Percentiles rank a stretch among this genome's conserved stretches.
Conservation (phyloP, 1,140 invertebrate species). For the Drosophila azteca region DNA sequence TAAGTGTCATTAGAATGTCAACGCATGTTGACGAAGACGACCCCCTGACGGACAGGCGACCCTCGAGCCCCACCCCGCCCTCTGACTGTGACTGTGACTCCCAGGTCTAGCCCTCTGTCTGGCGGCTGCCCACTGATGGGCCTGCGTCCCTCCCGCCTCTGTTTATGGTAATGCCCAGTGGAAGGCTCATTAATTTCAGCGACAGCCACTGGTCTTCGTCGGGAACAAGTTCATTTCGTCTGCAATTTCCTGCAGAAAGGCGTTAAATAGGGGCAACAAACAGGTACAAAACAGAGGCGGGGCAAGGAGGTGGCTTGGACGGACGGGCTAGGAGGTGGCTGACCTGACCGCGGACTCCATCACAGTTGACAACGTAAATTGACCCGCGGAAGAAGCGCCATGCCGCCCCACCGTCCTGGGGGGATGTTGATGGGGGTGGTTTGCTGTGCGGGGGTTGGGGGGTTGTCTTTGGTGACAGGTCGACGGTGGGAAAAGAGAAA, state of each 20-base stretch:
- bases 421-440: not conserved
- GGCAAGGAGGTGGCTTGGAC: too few relatives aligned
- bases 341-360: conserved; percentile 52
- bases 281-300: not conserved
- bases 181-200: conserved; percentile 70
- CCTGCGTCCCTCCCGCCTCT: not conserved
- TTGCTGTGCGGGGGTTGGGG: not conserved
- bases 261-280: conserved; percentile 26
- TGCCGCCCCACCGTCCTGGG: not conserved
- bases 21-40: conserved; percentile 57
- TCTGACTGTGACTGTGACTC: not conserved
- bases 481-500: conserved; percentile 36
- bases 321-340: too few relatives aligned
- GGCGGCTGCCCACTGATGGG: conserved; percentile 15
- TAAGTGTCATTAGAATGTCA: conserved; percentile 74
- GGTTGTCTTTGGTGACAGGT: conserved; percentile 63
- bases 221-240: conserved; percentile 72
- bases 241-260: conserved; percentile 59
- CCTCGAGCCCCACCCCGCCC: not conserved
- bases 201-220: conserved; percentile 50
- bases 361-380: conserved; percentile 69
- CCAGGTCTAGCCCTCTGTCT: conserved; percentile 21
- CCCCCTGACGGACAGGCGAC: not conserved
- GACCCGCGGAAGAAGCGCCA: conserved; percentile 20
- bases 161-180: conserved; percentile 7